These are phyloP conservation scores for Nerophis ophidion DNA, from an alignment of 2,113 vertebrate species.

Conservation along the genomic window DNA sequence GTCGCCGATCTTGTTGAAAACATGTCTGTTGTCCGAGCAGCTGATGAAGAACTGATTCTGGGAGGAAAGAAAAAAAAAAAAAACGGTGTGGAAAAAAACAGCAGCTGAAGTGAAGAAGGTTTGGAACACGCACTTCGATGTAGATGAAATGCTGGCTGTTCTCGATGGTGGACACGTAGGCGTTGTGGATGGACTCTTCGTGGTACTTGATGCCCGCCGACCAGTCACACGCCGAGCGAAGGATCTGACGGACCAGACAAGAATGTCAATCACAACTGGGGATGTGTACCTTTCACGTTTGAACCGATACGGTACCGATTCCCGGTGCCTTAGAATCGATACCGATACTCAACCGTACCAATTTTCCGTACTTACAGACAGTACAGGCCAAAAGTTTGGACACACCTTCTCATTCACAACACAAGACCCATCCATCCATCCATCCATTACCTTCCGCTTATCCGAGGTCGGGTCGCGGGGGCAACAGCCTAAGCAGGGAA, in stretches of 20 bases:
- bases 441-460: too few species aligned
- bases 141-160: constrained; percentile 92
- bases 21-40: constrained; percentile 86
- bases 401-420: too few species aligned
- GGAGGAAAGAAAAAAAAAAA: constrained; percentile 13
- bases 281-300: too few species aligned
- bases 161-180: constrained; percentile 79
- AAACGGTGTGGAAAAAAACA: not conserved
- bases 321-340: too few species aligned
- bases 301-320: too few species aligned
- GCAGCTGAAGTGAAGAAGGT: not conserved
- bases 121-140: constrained; percentile 76
- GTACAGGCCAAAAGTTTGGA: too few species aligned
- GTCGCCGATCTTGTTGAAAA: constrained; percentile 91
- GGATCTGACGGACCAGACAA: constrained; percentile 65
- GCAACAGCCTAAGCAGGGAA: too few species aligned
- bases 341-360: too few species aligned
- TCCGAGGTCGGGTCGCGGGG: too few species aligned
- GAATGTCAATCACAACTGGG: not conserved
- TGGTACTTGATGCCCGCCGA: constrained; percentile 94
- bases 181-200: constrained; percentile 91
- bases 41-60: constrained; percentile 99
- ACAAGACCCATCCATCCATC: too few species aligned
- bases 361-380: too few species aligned
- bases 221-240: constrained; percentile 91